Evolutionary conservation across 35 echinoderm and acorn worm genomes (phyloP), one percentile per base, ranked within the genome.

Genomic region (Heliocidaris erythrogramma): DNA sequence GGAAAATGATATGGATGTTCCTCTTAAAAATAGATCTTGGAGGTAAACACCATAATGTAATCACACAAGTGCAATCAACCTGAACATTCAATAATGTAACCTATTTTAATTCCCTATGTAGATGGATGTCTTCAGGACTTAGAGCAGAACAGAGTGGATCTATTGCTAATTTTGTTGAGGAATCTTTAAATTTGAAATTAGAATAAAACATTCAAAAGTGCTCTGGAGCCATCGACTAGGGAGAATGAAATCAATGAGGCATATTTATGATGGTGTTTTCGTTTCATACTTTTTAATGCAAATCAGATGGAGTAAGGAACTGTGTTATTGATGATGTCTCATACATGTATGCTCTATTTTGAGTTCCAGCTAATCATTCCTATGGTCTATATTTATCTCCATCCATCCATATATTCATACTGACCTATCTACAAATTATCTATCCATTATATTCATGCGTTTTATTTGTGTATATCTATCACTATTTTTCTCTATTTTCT

Each of bases 41-140:
- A 24, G 65, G 65, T 78, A 78, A 78, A 78, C 65, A 78, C 65
- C 17, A n/a, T 78, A 78, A 78, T 78, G 65, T 78, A 78, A 78
- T 78, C 18, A 78, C 7, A 4, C 18, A 8, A 78, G 65, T 78
- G 65, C 65, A n/a, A 78, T 78, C 65, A 78, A 78, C 65, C 65
- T 78, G 65, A 78, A 78, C 65, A 78, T 78, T 78, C 65, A 78
- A 78, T 78, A 27, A 78, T 78, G 65, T 78, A n/a, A 78, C 65
- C 65, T 24, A 78, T 78, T 78, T 78, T n/a, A n/a, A 78, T 78
- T 78, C 65, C 65, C 65, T 7, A n/a, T 27, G 21, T 78, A 78
- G 4, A n/a, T n/a, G 21, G 21, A 78, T 78, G 65, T 78, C 65
- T 24, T 78, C 1, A n/a, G 27, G 65, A 78, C 18, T 27, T 78